phyloP scores from a whole-genome alignment of 1,140 invertebrate species.

The Eumeta japonica region DNA sequence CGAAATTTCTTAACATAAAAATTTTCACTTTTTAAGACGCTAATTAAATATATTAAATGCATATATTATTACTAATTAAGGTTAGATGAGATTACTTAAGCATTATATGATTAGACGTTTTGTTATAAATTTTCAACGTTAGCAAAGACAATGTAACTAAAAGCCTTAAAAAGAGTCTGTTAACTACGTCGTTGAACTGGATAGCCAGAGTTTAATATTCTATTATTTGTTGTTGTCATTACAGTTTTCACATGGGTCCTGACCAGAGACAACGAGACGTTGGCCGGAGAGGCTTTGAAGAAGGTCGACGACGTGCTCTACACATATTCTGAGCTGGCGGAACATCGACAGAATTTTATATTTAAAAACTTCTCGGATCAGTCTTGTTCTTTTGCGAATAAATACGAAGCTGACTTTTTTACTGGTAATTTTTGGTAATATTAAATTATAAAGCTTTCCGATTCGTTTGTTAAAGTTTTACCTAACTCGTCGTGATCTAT shows the following conservation, averaged over 20 bases:
- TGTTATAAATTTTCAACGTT: background rate
- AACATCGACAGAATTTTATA: conserved; percentile 33
- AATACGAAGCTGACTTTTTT: conserved; percentile 37
- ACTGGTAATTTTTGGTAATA: conserved; percentile 44
- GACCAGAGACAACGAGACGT: conserved; percentile 29
- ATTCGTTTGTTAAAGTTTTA: background rate
- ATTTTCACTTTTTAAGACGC: background rate
- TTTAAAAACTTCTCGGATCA: conserved; percentile 36
- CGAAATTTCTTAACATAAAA: background rate
- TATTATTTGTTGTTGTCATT: conserved; percentile 10
- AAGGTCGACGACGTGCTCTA: conserved; percentile 33
- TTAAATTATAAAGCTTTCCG: background rate
- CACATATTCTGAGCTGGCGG: conserved; percentile 36
- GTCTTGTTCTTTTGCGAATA: conserved; percentile 28
- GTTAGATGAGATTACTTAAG: background rate
- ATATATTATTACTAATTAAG: conserved; percentile 2
- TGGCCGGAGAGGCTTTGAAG: conserved; percentile 30
- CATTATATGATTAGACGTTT: background rate
- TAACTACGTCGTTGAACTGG: no score
- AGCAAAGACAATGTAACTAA: background rate
- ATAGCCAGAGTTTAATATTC: background rate
- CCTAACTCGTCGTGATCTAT: background rate
- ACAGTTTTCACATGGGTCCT: conserved; percentile 45
- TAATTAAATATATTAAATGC: conserved; percentile 1
- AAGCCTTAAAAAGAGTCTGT: background rate